Evolutionary conservation across 2,888 invertebrate species (phyloP), one percentile per base, ranked within the genome.

Genomic region (Hydroisotoma schaefferi): DNA sequence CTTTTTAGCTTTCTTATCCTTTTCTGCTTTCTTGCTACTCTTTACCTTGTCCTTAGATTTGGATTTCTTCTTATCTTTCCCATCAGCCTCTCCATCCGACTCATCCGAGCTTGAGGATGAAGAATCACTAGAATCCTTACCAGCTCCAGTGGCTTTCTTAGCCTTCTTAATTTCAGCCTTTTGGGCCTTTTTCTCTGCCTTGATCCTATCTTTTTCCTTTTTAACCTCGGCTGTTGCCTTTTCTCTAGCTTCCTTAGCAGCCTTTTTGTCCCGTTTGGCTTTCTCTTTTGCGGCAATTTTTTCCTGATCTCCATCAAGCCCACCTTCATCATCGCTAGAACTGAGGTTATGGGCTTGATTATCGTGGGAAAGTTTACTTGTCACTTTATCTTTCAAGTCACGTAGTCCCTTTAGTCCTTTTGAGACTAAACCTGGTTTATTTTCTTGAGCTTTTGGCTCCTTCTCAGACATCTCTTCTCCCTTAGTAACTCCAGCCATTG

Each of bases 371-470:
- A 68, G 57, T 47, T 65, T 65, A 23, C 63, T 62, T 25, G 65
- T 59, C 3, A 69, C 67, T 58, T 67, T 69, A 18, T 69, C 70
- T 54, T 71, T 71, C 12, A 71, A 61, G 22, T 69, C 71, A 15
- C 66, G 53, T 18, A 71, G 47, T 10, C 66, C 68, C 49, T 70
- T 67, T 28, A 68, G 44, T 22, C 68, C 63, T 43, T 66, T 70
- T 27, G 68, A 67, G 46, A 71, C 63, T 51, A 71, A 63, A 25
- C 69, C 68, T 1, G 62, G 63, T 52, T 65, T 67, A 27, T 33
- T 46, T 18, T 65, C 61, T 38, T 59, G 56, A 18, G 49, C 40
- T 37, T 56, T 59, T 40, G 56, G 38, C 4, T 40, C 33, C 33
- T 33, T 33, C 33, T 33, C 33, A 22, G 47, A 12, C 22, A 47